Evolutionary conservation across 2,888 invertebrate species (phyloP).

Genomic region (Dynastes hyllus): DNA sequence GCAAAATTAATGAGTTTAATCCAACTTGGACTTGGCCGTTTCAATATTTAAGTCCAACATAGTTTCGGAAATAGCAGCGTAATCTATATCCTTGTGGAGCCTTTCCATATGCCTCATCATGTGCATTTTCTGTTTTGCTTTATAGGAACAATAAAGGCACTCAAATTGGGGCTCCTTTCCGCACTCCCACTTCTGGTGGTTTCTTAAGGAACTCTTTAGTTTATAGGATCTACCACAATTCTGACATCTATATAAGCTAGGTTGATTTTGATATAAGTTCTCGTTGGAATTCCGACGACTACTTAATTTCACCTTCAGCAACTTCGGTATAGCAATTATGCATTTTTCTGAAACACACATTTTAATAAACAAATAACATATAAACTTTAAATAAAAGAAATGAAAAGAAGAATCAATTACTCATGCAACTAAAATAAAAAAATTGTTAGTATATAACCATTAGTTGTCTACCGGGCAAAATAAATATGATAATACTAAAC

Average conservation of each 20-base stretch:
- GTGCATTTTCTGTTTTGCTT: conserved; percentile 87
- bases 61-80: conserved; percentile 46
- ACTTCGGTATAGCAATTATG: conserved; percentile 39
- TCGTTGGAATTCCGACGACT: conserved; percentile 27
- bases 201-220: conserved; percentile 57
- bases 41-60: conserved; percentile 51
- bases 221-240: conserved; percentile 57
- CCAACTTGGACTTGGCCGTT: conserved; percentile 39
- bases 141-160: conserved; percentile 84
- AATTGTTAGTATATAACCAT: conserved; percentile 33
- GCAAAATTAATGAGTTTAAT: conserved; percentile 17
- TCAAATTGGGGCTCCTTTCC: conserved; percentile 87
- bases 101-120: conserved; percentile 86
- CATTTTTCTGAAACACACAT: conserved; percentile 47
- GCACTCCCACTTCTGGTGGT: conserved; percentile 72
- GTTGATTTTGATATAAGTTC: conserved; percentile 4
- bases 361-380: conserved; percentile 25
- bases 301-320: conserved; percentile 31
- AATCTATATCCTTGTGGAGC: conserved; percentile 77
- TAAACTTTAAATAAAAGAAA: not conserved
- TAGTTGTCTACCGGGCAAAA: conserved; percentile 37
- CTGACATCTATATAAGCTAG: conserved; percentile 47
- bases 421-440: conserved; percentile 43
- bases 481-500: conserved; percentile 33
- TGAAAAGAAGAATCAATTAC: conserved; percentile 24